phyloP scores from a whole-genome alignment of 53 echinoderm and acorn worm species.

The Actinopyga echinites region DNA sequence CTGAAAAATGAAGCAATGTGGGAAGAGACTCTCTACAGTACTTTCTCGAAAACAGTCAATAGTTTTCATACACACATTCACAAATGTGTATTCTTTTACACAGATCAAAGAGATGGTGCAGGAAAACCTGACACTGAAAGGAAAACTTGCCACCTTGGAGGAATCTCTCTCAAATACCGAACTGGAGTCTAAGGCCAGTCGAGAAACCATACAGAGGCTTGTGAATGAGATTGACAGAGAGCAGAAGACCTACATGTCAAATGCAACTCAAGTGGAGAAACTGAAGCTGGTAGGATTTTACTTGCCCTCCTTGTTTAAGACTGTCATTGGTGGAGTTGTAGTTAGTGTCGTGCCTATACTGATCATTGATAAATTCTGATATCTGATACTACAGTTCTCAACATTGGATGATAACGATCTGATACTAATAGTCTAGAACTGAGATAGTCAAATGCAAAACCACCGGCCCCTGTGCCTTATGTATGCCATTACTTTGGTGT shows the following conservation, averaged over 20 bases:
- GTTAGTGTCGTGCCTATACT: no score
- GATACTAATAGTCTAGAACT: no score
- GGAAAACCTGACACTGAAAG: slow-evolving; percentile 87
- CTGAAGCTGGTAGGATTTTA: slow-evolving; percentile 73
- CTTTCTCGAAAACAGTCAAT: background rate
- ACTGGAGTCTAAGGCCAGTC: slow-evolving; percentile 89
- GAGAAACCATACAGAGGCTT: slow-evolving; percentile 93
- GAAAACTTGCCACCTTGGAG: slow-evolving; percentile 75
- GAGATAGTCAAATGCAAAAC: no score
- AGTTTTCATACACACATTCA: background rate
- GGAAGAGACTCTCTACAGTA: background rate
- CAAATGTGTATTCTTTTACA: background rate
- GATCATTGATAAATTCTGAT: no score
- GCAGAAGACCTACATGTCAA: slow-evolving; percentile 74
- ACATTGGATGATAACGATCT: no score
- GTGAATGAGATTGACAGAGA: slow-evolving; percentile 88
- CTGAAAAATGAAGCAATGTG: background rate
- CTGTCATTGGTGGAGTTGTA: no score
- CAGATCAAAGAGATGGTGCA: slow-evolving; percentile 73
- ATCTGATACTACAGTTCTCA: no score
- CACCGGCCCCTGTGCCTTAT: no score
- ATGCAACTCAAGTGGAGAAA: slow-evolving; percentile 68
- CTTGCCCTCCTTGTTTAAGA: no score
- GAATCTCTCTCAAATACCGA: slow-evolving; percentile 72
- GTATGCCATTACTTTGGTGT: no score